Evolutionary conservation across 1,140 invertebrate genomes (phyloP), one percentile per base, ranked within the genome.

Genomic region (Pinna nobilis): DNA sequence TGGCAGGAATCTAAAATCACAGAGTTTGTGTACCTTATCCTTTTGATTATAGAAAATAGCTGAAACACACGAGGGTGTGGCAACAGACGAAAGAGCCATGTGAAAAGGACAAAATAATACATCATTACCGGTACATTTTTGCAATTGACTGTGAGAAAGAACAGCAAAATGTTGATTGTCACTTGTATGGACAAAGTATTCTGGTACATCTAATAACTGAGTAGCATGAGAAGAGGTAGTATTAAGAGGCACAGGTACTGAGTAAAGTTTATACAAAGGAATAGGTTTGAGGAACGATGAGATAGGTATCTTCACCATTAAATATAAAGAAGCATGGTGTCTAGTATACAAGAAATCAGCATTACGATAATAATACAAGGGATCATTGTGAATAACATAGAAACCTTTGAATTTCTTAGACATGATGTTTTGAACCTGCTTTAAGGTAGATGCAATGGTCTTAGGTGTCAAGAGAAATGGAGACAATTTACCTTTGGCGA

Each of bases 281-380:
- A 73, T 18, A 15, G 70, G 64, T 18, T 60, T 15, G 7, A 44
- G 20, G 20, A 28, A 20, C 1, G 70, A 37, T 18, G 63, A 57
- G 50, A 73, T 63, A 6, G 70, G 70, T 50, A 73, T 53, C 39
- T 39, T 32, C 2, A 73, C 9, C 11, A 64, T 67, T 5, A 73
- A 7, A 30, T 66, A 73, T 15, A 73, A 32, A 7, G 13, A n/a
- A n/a, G 71, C 61, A 13, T 61, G 41, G 28, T 61, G 55, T 41
- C 71, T 30, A 0, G 51, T 67, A 28, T 57, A 74, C 44, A 68
- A 44, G 28, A 63, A 74, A 18, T 68, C 55, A 23, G 41, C 55
- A 2, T 51, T 41, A 28, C 41, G 50, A 35, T 60, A 61, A 13
- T 60, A 61, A 35, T 68, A 57, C 3, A 20, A 1, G 9, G 53